Base-by-base conservation (phyloP, 2,797 vertebrate species). In the Poeciliopsis paucimaculata region DNA sequence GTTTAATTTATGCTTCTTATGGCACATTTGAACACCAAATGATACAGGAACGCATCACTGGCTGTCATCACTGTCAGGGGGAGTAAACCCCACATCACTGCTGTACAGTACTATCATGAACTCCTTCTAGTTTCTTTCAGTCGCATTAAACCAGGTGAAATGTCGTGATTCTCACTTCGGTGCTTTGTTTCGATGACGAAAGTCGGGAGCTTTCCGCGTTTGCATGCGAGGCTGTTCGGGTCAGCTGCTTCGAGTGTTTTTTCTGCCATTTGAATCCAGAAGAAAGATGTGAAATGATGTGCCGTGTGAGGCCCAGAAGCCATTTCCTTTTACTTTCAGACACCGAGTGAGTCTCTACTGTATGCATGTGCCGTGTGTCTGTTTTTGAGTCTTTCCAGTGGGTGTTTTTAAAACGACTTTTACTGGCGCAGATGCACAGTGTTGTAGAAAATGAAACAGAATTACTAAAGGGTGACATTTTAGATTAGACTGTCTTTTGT, bases 321-420 rank as follows among this genome's bases (percentile, higher is more conserved):
- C 36, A 74, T 82, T 86, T 87, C 51, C 70, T 87, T 88, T 90
- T 66, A 71, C 75, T 75, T 90, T 79, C 57, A 84, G 18, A 0
- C 86, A 83, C 86, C 51, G 83, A 91, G 88, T 82, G 86, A 89
- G 85, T 85, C 79, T 89, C 85, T 88, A 53, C 68, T 84, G 93
- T 92, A 91, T 94, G 91, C 93, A 94, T 93, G 92, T 94, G 84
- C 77, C 85, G 89, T 85, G 92, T 91, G 92, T 91, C 43, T 90
- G 90, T 88, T 81, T 87, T 8, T 74, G 78, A 77, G 79, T 85
- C 79, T 91, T 77, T 81, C 75, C 13, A 73, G 73, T 70, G 83
- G 79, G 83, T 86, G 82, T 90, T 91, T 91, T 88, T 84, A 89
- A 87, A 85, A 86, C 77, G 79, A 88, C 84, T 84, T 91, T 92